A percentile compares a stretch with the other conserved stretches of the same genome.
Conservation (phyloP, 2,888 invertebrate genomes). For the Tiliacea citrago region DNA sequence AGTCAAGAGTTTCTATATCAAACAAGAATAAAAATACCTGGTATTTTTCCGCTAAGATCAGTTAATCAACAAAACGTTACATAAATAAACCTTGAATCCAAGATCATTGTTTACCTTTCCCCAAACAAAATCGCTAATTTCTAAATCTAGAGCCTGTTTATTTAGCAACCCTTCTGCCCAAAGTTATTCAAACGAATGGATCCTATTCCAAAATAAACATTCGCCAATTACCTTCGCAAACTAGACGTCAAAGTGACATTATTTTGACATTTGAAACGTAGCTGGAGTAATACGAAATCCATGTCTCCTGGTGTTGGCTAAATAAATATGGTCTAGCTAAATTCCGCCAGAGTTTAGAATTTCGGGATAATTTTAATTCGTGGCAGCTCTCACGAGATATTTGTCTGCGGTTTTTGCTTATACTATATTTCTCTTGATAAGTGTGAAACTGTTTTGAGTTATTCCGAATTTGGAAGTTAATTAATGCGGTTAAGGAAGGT, state of each 20-base stretch:
- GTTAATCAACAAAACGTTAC: slow-evolving; percentile 14
- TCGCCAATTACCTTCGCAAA: slow-evolving; percentile 63
- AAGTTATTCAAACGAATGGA: slow-evolving; percentile 49
- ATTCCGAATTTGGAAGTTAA: slow-evolving; percentile 48
- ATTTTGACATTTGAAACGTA: slow-evolving; percentile 61
- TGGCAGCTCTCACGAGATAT: slow-evolving; percentile 38
- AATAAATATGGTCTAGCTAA: slow-evolving; percentile 47
- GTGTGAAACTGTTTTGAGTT: slow-evolving; percentile 45
- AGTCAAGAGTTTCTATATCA: not conserved
- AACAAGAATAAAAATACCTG: not conserved
- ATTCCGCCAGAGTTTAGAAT: slow-evolving; percentile 45
- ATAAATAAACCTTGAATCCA: slow-evolving; percentile 28
- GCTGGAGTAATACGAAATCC: slow-evolving; percentile 45
- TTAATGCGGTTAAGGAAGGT: slow-evolving; percentile 33
- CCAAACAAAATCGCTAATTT: slow-evolving; percentile 45
- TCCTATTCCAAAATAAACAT: slow-evolving; percentile 64
- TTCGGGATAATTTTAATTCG: slow-evolving; percentile 51
- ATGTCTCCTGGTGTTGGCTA: slow-evolving; percentile 26
- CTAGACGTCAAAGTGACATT: slow-evolving; percentile 58
- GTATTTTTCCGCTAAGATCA: not conserved
- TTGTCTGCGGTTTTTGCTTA: slow-evolving; percentile 49
- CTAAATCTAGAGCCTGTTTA: slow-evolving; percentile 54
- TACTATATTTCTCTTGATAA: slow-evolving; percentile 49
- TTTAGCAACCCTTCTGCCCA: slow-evolving; percentile 36
- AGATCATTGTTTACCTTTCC: slow-evolving; percentile 28